phyloP scores from a whole-genome alignment of 2,888 invertebrate species.

The Drosophila nigritarsus region DNA sequence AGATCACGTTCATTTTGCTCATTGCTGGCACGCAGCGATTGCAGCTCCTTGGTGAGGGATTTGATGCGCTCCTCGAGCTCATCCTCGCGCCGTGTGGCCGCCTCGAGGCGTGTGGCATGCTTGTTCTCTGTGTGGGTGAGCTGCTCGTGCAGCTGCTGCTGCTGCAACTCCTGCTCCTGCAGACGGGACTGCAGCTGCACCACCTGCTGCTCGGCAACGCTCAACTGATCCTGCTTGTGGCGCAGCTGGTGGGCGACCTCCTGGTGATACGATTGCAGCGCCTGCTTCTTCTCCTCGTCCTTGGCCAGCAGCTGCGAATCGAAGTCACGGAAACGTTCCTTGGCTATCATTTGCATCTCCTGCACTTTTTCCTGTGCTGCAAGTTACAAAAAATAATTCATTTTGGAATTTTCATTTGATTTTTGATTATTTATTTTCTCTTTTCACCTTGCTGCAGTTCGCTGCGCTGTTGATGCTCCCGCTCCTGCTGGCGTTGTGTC shows the following conservation, averaged over 20 bases:
- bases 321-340: constrained; percentile 77
- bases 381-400: constrained; percentile 21
- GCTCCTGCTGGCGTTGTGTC: constrained; percentile 79
- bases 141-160: constrained; percentile 79
- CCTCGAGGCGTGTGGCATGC: constrained; percentile 71
- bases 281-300: constrained; percentile 75
- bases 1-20: constrained; percentile 82
- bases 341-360: constrained; percentile 79
- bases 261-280: constrained; percentile 73
- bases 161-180: constrained; percentile 66
- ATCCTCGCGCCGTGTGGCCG: constrained; percentile 77
- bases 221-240: constrained; percentile 83
- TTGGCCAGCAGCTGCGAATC: constrained; percentile 79
- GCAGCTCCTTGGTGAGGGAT: constrained; percentile 80
- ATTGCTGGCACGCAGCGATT: constrained; percentile 72
- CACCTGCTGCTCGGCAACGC: constrained; percentile 83
- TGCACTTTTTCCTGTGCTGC: constrained; percentile 87
- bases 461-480: constrained; percentile 80
- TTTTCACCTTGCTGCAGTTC: constrained; percentile 83
- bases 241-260: constrained; percentile 77
- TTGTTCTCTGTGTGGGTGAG: constrained; percentile 73
- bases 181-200: constrained; percentile 74
- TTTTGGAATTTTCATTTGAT: not conserved
- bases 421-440: rapidly evolving
- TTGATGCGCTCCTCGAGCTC: constrained; percentile 82